Evolutionary conservation across 2,888 invertebrate species (phyloP).

Genomic region (Parnassius apollo): DNA sequence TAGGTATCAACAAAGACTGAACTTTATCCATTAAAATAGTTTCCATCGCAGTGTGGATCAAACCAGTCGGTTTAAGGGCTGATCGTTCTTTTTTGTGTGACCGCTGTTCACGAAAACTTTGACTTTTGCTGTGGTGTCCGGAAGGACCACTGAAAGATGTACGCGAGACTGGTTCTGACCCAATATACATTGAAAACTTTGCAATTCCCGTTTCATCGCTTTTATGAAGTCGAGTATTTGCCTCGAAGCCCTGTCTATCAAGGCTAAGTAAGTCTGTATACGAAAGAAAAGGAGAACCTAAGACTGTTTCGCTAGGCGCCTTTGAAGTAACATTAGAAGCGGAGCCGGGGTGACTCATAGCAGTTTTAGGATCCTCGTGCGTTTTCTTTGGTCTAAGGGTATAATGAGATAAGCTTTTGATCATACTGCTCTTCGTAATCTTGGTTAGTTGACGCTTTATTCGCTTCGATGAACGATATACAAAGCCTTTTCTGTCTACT

Average conservation of each 20-base stretch:
- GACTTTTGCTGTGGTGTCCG: constrained; percentile 47
- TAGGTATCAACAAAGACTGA: constrained; percentile 63
- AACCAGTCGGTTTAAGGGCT: constrained; percentile 57
- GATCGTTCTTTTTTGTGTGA: constrained; percentile 47
- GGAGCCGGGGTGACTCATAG: constrained; percentile 64
- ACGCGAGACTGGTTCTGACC: constrained; percentile 70
- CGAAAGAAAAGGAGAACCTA: constrained; percentile 78
- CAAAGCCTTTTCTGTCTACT: constrained; percentile 64
- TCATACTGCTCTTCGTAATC: constrained; percentile 69
- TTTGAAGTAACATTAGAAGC: constrained; percentile 65
- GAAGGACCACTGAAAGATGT: constrained; percentile 61
- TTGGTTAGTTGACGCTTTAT: constrained; percentile 67
- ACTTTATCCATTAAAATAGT: constrained; percentile 80
- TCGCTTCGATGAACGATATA: constrained; percentile 68
- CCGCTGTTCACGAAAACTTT: constrained; percentile 45
- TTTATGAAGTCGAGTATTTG: constrained; percentile 52
- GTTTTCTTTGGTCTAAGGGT: constrained; percentile 69
- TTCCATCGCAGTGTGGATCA: constrained; percentile 79
- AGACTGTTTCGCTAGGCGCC: constrained; percentile 72
- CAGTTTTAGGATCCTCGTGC: constrained; percentile 47
- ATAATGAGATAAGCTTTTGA: constrained; percentile 72
- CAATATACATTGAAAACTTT: constrained; percentile 73
- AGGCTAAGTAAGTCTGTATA: constrained; percentile 66
- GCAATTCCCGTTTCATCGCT: constrained; percentile 57
- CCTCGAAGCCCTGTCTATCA: constrained; percentile 53